These are phyloP conservation scores for Sepiola atlantica DNA, from an alignment of 2,888 invertebrate species.

Conservation along the genomic window DNA sequence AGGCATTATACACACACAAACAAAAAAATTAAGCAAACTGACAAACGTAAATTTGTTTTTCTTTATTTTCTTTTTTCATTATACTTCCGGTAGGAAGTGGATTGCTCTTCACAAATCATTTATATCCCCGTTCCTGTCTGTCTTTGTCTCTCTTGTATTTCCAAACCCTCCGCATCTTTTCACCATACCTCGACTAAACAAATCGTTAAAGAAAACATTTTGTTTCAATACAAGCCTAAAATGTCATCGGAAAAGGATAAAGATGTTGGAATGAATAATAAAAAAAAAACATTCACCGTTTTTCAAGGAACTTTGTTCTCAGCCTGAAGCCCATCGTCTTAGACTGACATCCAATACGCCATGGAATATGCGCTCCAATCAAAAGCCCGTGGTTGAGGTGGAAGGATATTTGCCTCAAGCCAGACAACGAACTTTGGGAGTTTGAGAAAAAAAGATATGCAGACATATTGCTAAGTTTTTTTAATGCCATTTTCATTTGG, in stretches of 20 bases:
- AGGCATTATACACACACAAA: background rate
- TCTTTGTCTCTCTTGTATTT: background rate
- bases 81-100: background rate
- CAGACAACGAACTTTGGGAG: no score
- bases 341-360: no score
- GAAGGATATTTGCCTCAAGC: no score
- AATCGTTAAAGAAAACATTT: background rate
- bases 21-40: background rate
- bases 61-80: background rate
- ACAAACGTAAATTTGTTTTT: background rate
- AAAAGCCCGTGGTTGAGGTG: no score
- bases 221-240: background rate
- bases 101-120: background rate
- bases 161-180: background rate
- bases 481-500: no score
- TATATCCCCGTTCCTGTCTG: background rate
- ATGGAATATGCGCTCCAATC: no score
- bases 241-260: background rate
- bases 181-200: background rate
- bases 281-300: no score
- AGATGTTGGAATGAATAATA: background rate
- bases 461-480: no score
- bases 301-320: no score
- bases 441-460: no score
- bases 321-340: no score